Evolutionary conservation across 2,888 invertebrate genomes (phyloP).

Genomic region (Stenotaenia linearis): DNA sequence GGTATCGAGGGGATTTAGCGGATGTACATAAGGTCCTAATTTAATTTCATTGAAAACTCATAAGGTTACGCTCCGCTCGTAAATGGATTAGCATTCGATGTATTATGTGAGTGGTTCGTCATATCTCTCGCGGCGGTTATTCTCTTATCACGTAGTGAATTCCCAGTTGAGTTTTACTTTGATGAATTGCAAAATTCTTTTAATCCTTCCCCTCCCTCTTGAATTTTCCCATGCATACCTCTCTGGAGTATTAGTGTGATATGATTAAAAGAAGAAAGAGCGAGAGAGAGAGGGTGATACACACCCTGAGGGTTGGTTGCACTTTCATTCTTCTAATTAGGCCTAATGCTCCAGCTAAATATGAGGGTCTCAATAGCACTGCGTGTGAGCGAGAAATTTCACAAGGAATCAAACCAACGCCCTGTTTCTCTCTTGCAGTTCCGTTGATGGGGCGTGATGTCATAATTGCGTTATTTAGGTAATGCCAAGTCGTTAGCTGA

Average conservation of each 20-base stretch:
- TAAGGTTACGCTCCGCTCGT: neutral
- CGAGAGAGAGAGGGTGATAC: neutral
- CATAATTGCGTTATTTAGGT: constrained; percentile 26
- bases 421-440: constrained; percentile 17
- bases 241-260: constrained; percentile 15
- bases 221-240: neutral
- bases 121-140: neutral
- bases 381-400: constrained; percentile 24
- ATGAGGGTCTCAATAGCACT: constrained; percentile 17
- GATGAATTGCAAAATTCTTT: constrained; percentile 26
- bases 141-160: neutral
- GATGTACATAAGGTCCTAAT: neutral
- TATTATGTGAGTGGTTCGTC: constrained; percentile 1
- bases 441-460: constrained; percentile 23
- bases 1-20: neutral
- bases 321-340: constrained; percentile 24
- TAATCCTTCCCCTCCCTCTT: constrained; percentile 15
- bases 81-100: neutral
- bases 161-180: neutral
- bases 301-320: constrained; percentile 21
- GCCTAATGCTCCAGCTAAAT: constrained; percentile 21
- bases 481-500: constrained; percentile 24
- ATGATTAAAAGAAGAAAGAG: constrained; percentile 24
- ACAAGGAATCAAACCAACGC: constrained; percentile 26
- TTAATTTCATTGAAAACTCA: neutral